These are phyloP conservation scores for Acropternis orthonyx DNA, from an alignment of 2,797 vertebrate species.

Conservation along the genomic window DNA sequence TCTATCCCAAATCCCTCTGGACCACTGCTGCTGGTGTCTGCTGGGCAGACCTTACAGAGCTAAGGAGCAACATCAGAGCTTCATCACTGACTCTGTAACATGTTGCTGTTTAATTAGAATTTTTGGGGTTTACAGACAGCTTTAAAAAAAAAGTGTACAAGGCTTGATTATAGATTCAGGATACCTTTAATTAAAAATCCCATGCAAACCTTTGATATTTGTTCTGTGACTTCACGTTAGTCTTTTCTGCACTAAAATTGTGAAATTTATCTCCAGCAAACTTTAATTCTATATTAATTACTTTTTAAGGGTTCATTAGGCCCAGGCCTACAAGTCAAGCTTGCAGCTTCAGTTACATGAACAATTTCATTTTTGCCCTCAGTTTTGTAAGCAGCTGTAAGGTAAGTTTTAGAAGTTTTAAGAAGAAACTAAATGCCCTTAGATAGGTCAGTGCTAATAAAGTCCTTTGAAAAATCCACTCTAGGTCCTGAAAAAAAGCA, in stretches of 20 bases:
- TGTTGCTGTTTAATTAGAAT: neutral
- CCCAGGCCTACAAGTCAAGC: neutral
- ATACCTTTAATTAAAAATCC: neutral
- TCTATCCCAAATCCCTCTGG: neutral
- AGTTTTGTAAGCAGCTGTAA: neutral
- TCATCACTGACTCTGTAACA: neutral
- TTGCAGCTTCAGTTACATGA: neutral
- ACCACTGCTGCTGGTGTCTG: neutral
- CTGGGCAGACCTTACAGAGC: neutral
- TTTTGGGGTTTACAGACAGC: neutral
- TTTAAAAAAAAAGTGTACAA: neutral
- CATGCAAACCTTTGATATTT: neutral
- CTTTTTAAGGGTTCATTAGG: neutral
- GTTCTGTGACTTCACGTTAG: neutral
- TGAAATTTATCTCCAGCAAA: neutral
- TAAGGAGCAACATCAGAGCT: neutral
- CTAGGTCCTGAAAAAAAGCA: neutral
- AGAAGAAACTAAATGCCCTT: neutral
- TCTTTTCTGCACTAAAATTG: neutral
- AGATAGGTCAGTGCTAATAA: neutral
- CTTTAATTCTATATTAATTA: neutral
- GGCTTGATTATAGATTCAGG: neutral
- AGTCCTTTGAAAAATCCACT: neutral
- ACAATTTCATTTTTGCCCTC: neutral
- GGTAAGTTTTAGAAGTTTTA: neutral